Percentiles rank a stretch among this genome's conserved stretches.
These are phyloP conservation scores for Proteles cristata DNA, from an alignment of 2,113 vertebrate species.

Conservation along the genomic window DNA sequence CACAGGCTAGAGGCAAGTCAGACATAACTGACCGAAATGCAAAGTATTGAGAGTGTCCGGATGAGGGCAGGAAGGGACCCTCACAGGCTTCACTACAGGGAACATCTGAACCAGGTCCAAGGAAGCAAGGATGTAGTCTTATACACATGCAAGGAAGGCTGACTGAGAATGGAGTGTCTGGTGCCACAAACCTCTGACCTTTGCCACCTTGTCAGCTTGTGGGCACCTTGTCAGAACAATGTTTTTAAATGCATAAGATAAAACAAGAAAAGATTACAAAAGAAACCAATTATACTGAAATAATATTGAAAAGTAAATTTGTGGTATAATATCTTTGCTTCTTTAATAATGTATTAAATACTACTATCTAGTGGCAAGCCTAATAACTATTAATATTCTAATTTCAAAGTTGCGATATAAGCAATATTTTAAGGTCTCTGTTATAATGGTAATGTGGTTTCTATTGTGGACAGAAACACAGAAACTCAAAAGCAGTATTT, in stretches of 20 bases:
- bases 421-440: background rate
- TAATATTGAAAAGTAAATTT: background rate
- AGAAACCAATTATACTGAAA: background rate
- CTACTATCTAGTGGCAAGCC: background rate
- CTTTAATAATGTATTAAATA: conserved; percentile 23
- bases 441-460: background rate
- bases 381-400: background rate
- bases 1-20: background rate
- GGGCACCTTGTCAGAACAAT: background rate
- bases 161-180: background rate
- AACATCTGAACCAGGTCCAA: background rate
- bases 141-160: background rate
- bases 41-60: background rate
- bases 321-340: background rate
- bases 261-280: background rate
- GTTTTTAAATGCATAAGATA: conserved; percentile 11
- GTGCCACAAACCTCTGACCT: background rate
- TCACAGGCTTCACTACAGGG: background rate
- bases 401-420: background rate
- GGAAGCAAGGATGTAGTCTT: background rate
- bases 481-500: background rate
- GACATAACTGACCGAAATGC: background rate
- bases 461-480: background rate
- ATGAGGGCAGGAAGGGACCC: background rate
- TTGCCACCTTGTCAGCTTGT: background rate